phyloP scores from a whole-genome alignment of 2,113 vertebrate genomes.

The Tenebrosternarchus preto region DNA sequence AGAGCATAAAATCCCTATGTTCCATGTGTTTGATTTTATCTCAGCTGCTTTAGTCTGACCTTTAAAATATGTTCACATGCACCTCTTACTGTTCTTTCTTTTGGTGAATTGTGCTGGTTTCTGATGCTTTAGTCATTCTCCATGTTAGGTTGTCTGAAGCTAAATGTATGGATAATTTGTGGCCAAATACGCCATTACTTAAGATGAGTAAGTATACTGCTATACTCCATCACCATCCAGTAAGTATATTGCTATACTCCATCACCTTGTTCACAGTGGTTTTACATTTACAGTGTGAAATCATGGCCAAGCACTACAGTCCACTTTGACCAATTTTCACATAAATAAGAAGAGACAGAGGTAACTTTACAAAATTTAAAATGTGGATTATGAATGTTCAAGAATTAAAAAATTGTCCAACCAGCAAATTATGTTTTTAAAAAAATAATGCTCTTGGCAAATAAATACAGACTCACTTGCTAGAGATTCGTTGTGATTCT shows the following conservation, averaged over 20 bases:
- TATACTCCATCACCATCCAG: not conserved
- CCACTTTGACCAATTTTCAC: not conserved
- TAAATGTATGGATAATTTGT: not conserved
- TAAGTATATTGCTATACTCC: conserved; percentile 2
- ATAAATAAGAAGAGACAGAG: no score
- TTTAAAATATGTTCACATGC: not conserved
- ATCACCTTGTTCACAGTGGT: not conserved
- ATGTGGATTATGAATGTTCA: no score
- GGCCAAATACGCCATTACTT: not conserved
- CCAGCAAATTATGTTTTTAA: not conserved
- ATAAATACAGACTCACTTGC: conserved; percentile 74
- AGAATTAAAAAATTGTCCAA: no score
- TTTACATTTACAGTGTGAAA: not conserved
- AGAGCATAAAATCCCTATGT: not conserved
- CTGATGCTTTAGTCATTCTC: not conserved
- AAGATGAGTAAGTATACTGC: conserved; percentile 7
- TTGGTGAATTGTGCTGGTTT: not conserved
- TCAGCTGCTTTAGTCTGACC: not conserved
- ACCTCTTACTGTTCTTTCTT: not conserved
- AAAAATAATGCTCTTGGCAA: not conserved
- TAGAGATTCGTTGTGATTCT: conserved; percentile 81
- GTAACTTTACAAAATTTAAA: no score
- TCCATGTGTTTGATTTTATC: not conserved
- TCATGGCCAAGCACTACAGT: not conserved
- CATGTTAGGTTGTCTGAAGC: not conserved